Conservation (phyloP, 2,888 invertebrate species). For the Drosophila algonquin region DNA sequence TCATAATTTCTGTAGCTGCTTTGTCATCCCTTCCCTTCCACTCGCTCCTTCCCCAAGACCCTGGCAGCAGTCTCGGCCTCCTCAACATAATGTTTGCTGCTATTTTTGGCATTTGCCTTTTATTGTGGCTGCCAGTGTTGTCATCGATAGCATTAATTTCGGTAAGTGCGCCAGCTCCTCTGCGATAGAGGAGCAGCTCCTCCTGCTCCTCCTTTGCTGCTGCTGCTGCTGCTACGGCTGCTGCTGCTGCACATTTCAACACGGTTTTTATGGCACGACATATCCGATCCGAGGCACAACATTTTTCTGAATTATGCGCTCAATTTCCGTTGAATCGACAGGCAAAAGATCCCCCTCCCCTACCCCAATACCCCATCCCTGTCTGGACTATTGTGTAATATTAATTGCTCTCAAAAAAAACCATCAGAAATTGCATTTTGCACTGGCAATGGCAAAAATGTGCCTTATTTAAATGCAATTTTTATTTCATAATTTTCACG, state of each 20-base stretch:
- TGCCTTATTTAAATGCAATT: conserved; percentile 9
- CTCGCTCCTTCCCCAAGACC: no score
- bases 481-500: conserved; percentile 66
- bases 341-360: conserved; percentile 18
- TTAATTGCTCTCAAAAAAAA: conserved; percentile 44
- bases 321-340: conserved; percentile 82
- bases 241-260: conserved; percentile 58
- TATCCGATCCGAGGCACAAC: conserved; percentile 59
- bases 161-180: conserved; percentile 45
- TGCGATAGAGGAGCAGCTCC: conserved; percentile 6
- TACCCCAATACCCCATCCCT: not conserved
- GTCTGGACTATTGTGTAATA: conserved; percentile 54
- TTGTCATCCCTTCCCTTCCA: conserved; percentile 14
- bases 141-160: conserved; percentile 80
- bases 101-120: conserved; percentile 61
- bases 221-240: conserved; percentile 7
- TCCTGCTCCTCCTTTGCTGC: not conserved
- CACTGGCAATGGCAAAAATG: conserved; percentile 1
- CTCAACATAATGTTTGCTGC: conserved; percentile 22
- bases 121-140: conserved; percentile 74
- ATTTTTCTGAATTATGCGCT: conserved; percentile 78
- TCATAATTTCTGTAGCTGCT: conserved; percentile 76
- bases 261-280: conserved; percentile 77
- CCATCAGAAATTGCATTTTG: conserved; percentile 30
- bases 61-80: conserved; percentile 1